phyloP scores from a whole-genome alignment of 2,113 vertebrate genomes.

The Colistium nudipinnis region DNA sequence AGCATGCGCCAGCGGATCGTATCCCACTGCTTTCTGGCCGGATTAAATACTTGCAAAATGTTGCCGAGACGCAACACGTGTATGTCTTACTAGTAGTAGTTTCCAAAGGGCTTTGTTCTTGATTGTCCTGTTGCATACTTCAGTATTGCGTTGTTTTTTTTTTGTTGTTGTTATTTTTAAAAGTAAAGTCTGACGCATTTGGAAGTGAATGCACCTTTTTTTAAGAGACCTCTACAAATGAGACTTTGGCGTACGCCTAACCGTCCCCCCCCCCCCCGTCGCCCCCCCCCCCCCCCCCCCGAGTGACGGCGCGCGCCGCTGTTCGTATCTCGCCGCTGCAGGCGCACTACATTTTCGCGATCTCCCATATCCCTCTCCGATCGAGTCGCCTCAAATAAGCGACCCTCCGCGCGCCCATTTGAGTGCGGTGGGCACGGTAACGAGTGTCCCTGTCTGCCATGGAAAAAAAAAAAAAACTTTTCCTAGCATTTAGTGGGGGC shows the following conservation, averaged over 20 bases:
- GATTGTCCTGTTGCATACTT: too few species aligned
- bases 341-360: slow-evolving; percentile 1
- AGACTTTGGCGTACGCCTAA: background rate
- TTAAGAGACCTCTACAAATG: background rate
- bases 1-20: too few species aligned
- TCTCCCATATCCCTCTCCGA: background rate
- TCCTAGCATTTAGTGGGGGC: background rate
- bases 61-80: too few species aligned
- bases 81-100: too few species aligned
- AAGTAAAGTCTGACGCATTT: background rate
- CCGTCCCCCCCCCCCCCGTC: too few species aligned
- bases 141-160: too few species aligned
- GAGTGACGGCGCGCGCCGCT: background rate
- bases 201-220: too few species aligned
- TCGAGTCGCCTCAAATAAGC: background rate
- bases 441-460: background rate
- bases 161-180: background rate
- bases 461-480: background rate
- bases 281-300: too few species aligned
- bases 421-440: background rate
- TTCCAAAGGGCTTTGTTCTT: too few species aligned
- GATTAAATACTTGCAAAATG: too few species aligned
- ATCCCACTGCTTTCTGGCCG: too few species aligned
- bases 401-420: background rate
- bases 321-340: background rate